Conservation (phyloP, 2,888 invertebrate genomes). For the Caenorhabditis sinica region DNA sequence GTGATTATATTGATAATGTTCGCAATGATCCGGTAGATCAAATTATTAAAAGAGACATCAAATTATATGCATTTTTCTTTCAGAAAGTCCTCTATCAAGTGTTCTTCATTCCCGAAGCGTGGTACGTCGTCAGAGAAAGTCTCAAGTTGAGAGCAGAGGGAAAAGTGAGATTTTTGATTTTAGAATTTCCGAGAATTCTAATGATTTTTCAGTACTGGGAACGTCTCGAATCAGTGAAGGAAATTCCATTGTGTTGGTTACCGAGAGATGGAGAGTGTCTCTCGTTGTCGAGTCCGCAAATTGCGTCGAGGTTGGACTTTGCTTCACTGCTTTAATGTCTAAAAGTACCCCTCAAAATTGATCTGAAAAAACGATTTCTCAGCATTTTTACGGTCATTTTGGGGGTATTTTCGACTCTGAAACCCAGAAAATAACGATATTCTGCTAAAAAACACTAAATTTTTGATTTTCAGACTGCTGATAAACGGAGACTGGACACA, state of each 20-base stretch:
- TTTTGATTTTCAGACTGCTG: conserved; percentile 60
- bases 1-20: conserved; percentile 69
- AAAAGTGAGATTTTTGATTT: conserved; percentile 47
- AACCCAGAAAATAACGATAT: too few species aligned
- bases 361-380: too few species aligned
- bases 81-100: conserved; percentile 74
- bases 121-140: conserved; percentile 75
- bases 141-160: conserved; percentile 67
- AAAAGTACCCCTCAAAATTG: too few species aligned
- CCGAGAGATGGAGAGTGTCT: conserved; percentile 74
- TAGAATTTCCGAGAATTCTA: too few species aligned
- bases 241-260: conserved; percentile 74
- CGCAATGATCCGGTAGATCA: conserved; percentile 56
- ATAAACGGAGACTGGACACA: conserved; percentile 75
- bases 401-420: too few species aligned
- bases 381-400: too few species aligned
- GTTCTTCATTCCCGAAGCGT: conserved; percentile 77
- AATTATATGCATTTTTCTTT: conserved; percentile 19
- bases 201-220: conserved; percentile 71
- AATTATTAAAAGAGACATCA: neutral
- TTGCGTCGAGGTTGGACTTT: conserved; percentile 72
- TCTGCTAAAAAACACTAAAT: too few species aligned
- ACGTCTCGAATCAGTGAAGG: conserved; percentile 72
- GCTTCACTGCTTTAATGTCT: too few species aligned
- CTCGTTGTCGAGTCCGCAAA: conserved; percentile 68